Conservation (phyloP, 2,888 invertebrate species). For the Tolmerus cingulatus region DNA sequence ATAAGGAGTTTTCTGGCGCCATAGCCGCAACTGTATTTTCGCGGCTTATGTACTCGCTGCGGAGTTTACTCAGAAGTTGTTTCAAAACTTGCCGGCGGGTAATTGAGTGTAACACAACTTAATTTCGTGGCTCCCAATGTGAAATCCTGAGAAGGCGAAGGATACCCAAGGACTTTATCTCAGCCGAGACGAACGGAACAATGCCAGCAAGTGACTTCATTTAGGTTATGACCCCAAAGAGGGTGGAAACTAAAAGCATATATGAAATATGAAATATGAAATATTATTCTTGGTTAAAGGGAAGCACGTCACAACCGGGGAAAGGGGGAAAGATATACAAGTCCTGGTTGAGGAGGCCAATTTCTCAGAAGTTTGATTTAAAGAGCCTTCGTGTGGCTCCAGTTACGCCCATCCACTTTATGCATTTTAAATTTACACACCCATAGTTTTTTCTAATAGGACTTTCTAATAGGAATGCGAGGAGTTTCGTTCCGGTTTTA, state of each 20-base stretch:
- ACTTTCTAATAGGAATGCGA: background rate
- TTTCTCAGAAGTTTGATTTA: background rate
- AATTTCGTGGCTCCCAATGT: slow-evolving; percentile 13
- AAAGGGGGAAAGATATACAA: background rate
- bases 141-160: background rate
- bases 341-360: background rate
- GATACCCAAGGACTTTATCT: slow-evolving; percentile 2
- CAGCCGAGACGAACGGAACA: background rate
- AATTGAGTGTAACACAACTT: slow-evolving; percentile 32
- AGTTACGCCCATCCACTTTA: no score
- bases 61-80: background rate
- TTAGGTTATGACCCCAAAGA: background rate
- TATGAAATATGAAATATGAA: background rate
- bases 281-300: background rate
- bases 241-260: background rate
- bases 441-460: background rate
- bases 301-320: background rate
- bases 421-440: background rate
- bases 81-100: background rate
- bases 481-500: background rate
- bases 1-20: slow-evolving; percentile 12
- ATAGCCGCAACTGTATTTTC: slow-evolving; percentile 2
- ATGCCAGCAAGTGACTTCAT: background rate
- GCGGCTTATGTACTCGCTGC: slow-evolving; percentile 10
- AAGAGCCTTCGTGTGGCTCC: background rate